These are phyloP conservation scores for Percina caprodes DNA, from an alignment of 2,113 vertebrate genomes.

Conservation along the genomic window DNA sequence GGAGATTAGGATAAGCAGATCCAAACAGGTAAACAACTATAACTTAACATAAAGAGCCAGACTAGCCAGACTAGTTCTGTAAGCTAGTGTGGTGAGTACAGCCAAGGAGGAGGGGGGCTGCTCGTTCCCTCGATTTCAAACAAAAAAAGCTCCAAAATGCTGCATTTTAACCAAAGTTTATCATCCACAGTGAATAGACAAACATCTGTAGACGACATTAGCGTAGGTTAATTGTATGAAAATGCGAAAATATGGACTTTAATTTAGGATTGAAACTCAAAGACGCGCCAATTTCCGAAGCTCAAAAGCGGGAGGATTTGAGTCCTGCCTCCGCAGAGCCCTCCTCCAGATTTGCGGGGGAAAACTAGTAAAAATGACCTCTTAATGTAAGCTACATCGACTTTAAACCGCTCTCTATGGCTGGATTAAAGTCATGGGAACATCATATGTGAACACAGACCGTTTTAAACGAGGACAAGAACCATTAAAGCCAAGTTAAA, in stretches of 20 bases:
- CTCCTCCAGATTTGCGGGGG: not conserved
- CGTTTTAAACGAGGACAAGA: accelerated
- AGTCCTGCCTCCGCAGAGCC: constrained; percentile 43
- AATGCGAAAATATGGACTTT: constrained; percentile 18
- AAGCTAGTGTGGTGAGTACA: constrained; percentile 24
- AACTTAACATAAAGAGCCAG: not conserved
- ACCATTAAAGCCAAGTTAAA: not conserved
- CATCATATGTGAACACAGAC: accelerated
- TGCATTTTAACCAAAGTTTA: accelerated
- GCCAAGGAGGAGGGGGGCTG: constrained; percentile 58
- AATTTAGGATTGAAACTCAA: constrained; percentile 75
- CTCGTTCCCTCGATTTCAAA: constrained; percentile 41
- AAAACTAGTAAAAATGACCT: not conserved
- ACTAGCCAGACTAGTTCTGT: constrained; percentile 10
- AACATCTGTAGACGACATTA: accelerated
- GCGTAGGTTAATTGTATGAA: accelerated
- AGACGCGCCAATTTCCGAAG: constrained; percentile 93
- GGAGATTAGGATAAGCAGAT: accelerated
- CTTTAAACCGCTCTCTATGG: accelerated
- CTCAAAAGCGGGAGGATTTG: constrained; percentile 82
- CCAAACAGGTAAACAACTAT: not conserved
- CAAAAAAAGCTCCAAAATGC: constrained; percentile 62
- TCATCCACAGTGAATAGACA: accelerated
- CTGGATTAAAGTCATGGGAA: accelerated
- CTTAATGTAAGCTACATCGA: accelerated